These are phyloP conservation scores for Formica exsecta DNA, from an alignment of 1,140 invertebrate genomes.

Conservation along the genomic window DNA sequence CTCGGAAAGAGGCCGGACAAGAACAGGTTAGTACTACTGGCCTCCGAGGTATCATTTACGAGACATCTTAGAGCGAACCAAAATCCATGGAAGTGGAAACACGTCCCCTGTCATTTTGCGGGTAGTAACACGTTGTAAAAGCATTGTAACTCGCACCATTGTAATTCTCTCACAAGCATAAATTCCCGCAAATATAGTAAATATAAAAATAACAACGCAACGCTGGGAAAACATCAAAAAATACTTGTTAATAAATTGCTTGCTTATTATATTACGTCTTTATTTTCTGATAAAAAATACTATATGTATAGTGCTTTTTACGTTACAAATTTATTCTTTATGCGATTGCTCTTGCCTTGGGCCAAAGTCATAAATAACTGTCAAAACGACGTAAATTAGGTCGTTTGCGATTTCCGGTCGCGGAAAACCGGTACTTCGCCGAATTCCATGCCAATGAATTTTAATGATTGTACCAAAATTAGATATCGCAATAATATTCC, in stretches of 20 bases:
- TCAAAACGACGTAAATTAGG: conserved; percentile 46
- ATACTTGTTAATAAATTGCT: not conserved
- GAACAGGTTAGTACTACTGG: conserved; percentile 65
- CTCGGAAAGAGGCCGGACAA: conserved; percentile 50
- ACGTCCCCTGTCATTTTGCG: conserved; percentile 58
- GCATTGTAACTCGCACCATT: conserved; percentile 41
- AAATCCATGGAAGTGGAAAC: conserved; percentile 70
- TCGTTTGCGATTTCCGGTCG: conserved; percentile 30
- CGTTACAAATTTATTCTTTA: not conserved
- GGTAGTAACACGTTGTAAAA: conserved; percentile 60
- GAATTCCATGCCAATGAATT: conserved; percentile 47
- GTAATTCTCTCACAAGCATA: conserved; percentile 20
- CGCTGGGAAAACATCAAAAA: not conserved
- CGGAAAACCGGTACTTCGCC: conserved; percentile 31
- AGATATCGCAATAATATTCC: conserved; percentile 53
- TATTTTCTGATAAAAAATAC: not conserved
- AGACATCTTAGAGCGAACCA: conserved; percentile 62
- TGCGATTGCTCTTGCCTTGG: conserved; percentile 50
- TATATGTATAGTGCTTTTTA: too few relatives aligned
- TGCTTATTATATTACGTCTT: not conserved
- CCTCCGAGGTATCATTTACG: conserved; percentile 65
- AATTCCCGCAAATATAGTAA: not conserved
- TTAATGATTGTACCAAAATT: conserved; percentile 51
- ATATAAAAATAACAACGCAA: not conserved
- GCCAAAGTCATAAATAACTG: conserved; percentile 61